Evolutionary conservation across 2,113 vertebrate genomes (phyloP).

Genomic region (Eleginops maclovinus): DNA sequence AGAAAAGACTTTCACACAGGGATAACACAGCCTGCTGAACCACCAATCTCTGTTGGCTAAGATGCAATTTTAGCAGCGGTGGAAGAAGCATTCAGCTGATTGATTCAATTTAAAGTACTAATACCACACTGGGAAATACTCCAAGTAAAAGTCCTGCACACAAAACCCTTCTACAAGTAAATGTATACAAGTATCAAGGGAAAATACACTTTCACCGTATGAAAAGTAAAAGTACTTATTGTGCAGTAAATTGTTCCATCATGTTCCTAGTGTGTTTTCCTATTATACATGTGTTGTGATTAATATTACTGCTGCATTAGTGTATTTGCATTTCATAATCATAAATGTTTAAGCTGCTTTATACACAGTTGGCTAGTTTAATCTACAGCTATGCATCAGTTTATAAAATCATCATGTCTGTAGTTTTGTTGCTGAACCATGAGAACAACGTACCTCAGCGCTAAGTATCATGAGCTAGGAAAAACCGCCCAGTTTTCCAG

Average conservation of each 20-base stretch:
- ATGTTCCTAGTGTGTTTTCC: background rate
- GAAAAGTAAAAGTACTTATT: background rate
- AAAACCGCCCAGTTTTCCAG: background rate
- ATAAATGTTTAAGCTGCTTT: background rate
- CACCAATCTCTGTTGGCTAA: background rate
- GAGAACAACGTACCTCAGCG: background rate
- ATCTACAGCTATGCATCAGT: background rate
- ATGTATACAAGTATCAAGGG: background rate
- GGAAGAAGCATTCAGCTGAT: background rate
- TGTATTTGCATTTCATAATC: too few relatives aligned
- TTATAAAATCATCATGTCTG: background rate
- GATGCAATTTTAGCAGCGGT: background rate
- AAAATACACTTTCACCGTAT: background rate
- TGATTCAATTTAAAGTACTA: background rate
- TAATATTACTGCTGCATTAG: background rate
- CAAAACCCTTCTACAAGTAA: background rate
- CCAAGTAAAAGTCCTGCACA: background rate
- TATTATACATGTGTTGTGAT: background rate
- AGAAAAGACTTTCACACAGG: slow-evolving; percentile 20
- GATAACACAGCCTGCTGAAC: slow-evolving; percentile 5
- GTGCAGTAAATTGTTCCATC: background rate
- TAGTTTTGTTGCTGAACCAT: too few relatives aligned
- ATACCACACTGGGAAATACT: background rate
- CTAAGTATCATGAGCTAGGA: background rate
- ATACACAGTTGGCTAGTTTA: background rate